Evolutionary conservation across 2,888 invertebrate genomes (phyloP).

Genomic region (Chrysolina oricalcia): DNA sequence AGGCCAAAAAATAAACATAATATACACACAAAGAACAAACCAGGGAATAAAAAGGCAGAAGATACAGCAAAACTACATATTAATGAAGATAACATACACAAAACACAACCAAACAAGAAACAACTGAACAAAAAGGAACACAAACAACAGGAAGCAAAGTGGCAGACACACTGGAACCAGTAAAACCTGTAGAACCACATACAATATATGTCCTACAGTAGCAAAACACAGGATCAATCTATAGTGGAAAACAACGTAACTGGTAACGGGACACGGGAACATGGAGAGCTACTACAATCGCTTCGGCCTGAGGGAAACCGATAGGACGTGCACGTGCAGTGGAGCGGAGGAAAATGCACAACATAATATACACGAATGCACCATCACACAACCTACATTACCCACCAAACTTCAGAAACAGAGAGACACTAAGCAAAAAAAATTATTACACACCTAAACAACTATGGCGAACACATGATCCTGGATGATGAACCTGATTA

Average conservation of each 20-base stretch:
- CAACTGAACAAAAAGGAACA: neutral
- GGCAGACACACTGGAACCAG: neutral
- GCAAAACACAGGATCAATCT: neutral
- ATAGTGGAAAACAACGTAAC: neutral
- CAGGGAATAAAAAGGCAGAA: neutral
- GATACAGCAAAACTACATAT: neutral
- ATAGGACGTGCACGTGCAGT: neutral
- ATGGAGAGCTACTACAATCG: no score
- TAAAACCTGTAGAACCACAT: neutral
- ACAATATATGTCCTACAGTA: neutral
- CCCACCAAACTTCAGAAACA: no score
- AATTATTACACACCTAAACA: no score
- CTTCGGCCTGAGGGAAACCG: neutral
- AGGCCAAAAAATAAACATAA: no score
- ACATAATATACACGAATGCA: neutral
- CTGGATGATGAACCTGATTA: no score
- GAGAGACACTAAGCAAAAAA: no score
- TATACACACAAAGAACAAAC: no score
- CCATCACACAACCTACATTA: no score
- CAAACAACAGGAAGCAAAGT: neutral
- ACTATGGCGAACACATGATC: no score
- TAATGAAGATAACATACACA: neutral
- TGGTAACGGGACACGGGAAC: neutral
- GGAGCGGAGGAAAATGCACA: neutral
- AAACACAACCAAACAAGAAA: neutral